Conservation (phyloP, 2,797 vertebrate genomes). For the Steatocranus sp. region DNA sequence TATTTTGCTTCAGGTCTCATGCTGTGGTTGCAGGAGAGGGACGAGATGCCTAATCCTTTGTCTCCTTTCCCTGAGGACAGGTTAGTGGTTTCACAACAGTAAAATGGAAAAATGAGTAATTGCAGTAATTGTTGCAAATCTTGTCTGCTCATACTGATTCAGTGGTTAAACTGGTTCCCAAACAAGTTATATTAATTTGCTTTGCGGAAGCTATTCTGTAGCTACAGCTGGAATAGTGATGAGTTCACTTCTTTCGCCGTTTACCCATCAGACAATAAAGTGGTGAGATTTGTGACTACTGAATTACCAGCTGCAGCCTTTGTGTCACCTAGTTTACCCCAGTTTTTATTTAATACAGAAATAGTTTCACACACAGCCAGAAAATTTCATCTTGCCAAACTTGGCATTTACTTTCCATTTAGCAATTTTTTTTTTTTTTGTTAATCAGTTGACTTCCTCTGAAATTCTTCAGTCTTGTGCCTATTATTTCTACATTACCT, state of each 20-base stretch:
- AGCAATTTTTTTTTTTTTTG: not conserved
- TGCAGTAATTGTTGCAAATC: not conserved
- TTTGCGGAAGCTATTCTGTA: not conserved
- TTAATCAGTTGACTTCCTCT: not conserved
- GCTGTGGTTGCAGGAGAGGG: not conserved
- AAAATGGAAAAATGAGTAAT: not conserved
- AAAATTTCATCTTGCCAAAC: not conserved
- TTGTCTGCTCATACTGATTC: not conserved
- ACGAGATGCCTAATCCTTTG: not conserved
- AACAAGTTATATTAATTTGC: not conserved
- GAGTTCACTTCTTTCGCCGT: conserved; percentile 64
- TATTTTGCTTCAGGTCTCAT: not conserved
- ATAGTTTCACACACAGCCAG: not conserved
- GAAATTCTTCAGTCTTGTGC: not conserved
- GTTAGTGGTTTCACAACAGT: not conserved
- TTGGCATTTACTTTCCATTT: not conserved
- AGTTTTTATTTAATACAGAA: not conserved
- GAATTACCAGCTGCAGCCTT: conserved; percentile 52
- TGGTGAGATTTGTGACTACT: conserved; percentile 73
- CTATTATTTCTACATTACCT: not conserved
- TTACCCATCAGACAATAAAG: conserved; percentile 82
- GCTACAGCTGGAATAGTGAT: conserved; percentile 53
- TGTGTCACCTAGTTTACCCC: not conserved
- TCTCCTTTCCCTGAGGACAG: not conserved
- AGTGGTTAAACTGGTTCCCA: not conserved